phyloP scores from a whole-genome alignment of 2,888 invertebrate species.

The Calameuta filiformis region DNA sequence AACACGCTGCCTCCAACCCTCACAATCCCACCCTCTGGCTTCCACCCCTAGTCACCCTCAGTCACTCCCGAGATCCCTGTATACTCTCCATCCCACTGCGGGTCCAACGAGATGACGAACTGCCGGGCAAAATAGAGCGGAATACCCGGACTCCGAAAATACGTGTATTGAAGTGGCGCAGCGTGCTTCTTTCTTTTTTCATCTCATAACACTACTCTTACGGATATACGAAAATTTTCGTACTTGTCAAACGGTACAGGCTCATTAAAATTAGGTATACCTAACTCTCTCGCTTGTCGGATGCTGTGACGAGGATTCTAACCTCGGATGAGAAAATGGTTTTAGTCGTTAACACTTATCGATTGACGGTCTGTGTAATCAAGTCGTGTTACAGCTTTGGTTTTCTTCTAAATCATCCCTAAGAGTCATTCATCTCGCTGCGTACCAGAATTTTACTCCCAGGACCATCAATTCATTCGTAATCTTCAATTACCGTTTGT shows the following conservation, averaged over 20 bases:
- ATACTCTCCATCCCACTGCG: conserved; percentile 30
- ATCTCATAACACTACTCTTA: too few species aligned
- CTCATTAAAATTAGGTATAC: background rate
- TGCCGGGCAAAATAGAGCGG: conserved; percentile 57
- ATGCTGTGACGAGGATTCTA: background rate
- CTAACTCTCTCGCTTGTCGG: background rate
- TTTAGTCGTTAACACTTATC: background rate
- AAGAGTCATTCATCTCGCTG: too few species aligned
- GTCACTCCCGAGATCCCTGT: conserved; percentile 25
- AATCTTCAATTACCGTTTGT: conserved; percentile 18
- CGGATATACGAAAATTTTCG: too few species aligned
- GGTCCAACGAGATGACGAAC: conserved; percentile 61
- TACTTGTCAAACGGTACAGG: too few species aligned
- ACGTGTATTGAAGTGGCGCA: conserved; percentile 45
- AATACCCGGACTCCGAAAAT: conserved; percentile 53
- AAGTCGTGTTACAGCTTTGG: background rate
- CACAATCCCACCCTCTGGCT: conserved; percentile 19
- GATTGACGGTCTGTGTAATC: background rate
- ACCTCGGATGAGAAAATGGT: background rate
- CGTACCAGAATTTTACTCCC: too few species aligned
- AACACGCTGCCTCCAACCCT: conserved; percentile 45
- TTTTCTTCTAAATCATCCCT: background rate
- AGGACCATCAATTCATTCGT: background rate
- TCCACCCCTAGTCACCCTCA: conserved; percentile 22
- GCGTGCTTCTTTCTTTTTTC: background rate